These are phyloP conservation scores for Gila orcuttii DNA, from an alignment of 2,113 vertebrate species.

Conservation along the genomic window DNA sequence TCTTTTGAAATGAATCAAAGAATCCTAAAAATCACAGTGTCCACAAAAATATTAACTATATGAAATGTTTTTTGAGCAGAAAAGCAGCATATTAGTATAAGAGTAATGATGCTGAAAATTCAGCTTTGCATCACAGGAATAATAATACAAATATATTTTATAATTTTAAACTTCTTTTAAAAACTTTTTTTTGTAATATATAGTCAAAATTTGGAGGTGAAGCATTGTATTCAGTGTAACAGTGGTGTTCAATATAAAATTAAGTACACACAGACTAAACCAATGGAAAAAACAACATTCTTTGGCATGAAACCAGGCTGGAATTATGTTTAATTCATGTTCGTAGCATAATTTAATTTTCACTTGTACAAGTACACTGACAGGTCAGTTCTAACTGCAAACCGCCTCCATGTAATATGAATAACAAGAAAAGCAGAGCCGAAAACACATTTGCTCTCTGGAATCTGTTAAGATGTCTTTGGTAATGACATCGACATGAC, in stretches of 20 bases:
- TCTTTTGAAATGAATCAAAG: no score
- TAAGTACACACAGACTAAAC: neutral
- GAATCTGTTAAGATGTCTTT: neutral
- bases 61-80: neutral
- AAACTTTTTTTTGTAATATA: neutral
- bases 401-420: neutral
- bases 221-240: neutral
- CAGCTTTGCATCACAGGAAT: neutral
- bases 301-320: conserved; percentile 5
- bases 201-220: neutral
- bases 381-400: conserved; percentile 10
- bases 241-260: neutral
- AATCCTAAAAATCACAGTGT: no score
- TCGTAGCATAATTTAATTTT: conserved; percentile 12
- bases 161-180: no score
- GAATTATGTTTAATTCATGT: conserved; percentile 27
- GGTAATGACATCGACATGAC: neutral
- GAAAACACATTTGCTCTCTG: conserved; percentile 17
- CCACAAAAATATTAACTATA: neutral
- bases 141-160: no score
- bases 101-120: neutral
- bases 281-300: neutral
- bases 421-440: neutral
- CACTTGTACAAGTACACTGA: conserved; percentile 16
- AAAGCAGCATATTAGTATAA: neutral